Evolutionary conservation across 2,797 vertebrate species (phyloP).

Genomic region (Scolopax rusticola): DNA sequence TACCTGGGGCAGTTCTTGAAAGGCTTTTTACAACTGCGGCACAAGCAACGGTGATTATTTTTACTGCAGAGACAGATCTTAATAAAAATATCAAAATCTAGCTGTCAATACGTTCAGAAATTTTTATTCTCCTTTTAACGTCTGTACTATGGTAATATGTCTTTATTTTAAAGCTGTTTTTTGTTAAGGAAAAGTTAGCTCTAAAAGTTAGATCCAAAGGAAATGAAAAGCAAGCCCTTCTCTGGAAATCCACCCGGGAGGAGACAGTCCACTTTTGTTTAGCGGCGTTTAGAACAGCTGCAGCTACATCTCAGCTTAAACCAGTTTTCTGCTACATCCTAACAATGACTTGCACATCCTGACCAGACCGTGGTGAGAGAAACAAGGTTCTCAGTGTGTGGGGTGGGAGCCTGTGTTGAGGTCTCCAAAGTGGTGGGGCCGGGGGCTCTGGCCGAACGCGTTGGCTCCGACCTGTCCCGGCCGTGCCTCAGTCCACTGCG

Average conservation of each 20-base stretch:
- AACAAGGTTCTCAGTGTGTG: neutral
- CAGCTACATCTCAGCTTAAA: neutral
- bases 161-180: neutral
- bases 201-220: neutral
- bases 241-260: neutral
- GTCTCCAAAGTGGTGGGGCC: neutral
- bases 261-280: slow-evolving; percentile 29
- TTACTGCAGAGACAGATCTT: slow-evolving; percentile 1
- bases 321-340: neutral
- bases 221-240: slow-evolving; percentile 38
- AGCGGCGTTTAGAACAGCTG: neutral
- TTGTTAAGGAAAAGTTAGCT: neutral
- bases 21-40: neutral
- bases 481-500: slow-evolving; percentile 13
- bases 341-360: neutral
- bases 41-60: neutral
- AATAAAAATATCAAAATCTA: slow-evolving; percentile 33
- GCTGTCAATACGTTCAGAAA: neutral
- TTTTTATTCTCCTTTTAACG: neutral
- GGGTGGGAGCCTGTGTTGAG: neutral
- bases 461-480: slow-evolving; percentile 26
- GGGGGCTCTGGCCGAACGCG: neutral
- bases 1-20: neutral
- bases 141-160: neutral
- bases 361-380: neutral